Percentiles rank a stretch among this genome's conserved stretches.
phyloP scores from a whole-genome alignment of 2,113 vertebrate species.

The Festucalex cinctus region DNA sequence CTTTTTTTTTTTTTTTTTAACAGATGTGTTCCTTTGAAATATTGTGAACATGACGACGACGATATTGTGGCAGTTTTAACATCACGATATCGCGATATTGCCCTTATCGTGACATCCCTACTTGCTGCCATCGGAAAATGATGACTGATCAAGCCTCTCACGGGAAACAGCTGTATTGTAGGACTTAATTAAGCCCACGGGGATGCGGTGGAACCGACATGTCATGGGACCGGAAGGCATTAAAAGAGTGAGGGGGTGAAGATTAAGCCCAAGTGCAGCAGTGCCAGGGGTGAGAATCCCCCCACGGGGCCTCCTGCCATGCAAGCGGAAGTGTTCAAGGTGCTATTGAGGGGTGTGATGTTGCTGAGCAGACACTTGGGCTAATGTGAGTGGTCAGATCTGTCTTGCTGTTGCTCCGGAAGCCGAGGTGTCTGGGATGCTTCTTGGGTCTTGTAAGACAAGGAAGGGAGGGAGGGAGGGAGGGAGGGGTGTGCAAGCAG shows the following conservation, averaged over 20 bases:
- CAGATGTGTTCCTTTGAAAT: too few relatives aligned
- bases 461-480: conserved; percentile 17
- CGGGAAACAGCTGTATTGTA: conserved; percentile 27
- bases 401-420: conserved; percentile 50
- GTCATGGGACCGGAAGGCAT: conserved; percentile 13
- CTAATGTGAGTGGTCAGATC: conserved; percentile 69
- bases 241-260: conserved; percentile 10
- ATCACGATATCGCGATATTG: too few relatives aligned
- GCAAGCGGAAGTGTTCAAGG: conserved; percentile 58
- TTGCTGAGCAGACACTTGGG: conserved; percentile 56
- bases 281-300: conserved; percentile 38
- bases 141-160: conserved; percentile 12
- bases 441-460: conserved; percentile 50
- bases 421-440: conserved; percentile 62
- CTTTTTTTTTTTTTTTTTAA: too few relatives aligned
- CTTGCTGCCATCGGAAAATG: neutral
- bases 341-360: conserved; percentile 57
- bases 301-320: conserved; percentile 24
- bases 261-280: conserved; percentile 43
- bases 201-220: conserved; percentile 34
- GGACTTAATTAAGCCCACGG: conserved; percentile 39
- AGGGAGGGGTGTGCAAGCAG: conserved; percentile 10
- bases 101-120: too few relatives aligned
- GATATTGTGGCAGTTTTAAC: too few relatives aligned
- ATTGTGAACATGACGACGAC: too few relatives aligned